Evolutionary conservation across 2,797 vertebrate genomes (phyloP).

Genomic region (Thunnus albacares): DNA sequence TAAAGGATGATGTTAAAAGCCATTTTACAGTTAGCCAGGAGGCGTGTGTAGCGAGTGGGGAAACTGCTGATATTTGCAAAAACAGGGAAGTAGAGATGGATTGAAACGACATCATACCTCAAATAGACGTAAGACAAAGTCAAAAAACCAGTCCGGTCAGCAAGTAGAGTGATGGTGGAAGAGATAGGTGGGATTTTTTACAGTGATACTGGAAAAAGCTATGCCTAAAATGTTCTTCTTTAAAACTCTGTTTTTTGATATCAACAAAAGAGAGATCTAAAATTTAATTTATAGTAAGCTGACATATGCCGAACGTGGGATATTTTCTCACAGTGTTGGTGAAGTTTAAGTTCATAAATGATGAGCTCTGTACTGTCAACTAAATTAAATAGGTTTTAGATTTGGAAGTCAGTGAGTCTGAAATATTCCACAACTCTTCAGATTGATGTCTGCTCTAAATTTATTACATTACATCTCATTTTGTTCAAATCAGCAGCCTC

Average conservation of each 20-base stretch:
- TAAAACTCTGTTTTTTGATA: too few relatives aligned
- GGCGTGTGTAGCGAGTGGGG: not conserved
- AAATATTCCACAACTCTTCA: not conserved
- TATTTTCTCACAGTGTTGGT: not conserved
- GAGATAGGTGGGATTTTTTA: not conserved
- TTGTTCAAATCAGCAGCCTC: not conserved
- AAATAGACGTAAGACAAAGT: conserved; percentile 19
- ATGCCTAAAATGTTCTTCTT: not conserved
- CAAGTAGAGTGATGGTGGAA: conserved; percentile 23
- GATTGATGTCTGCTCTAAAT: not conserved
- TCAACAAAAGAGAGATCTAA: too few relatives aligned
- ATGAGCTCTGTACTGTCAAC: not conserved
- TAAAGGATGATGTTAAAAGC: conserved; percentile 43
- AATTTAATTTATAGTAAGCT: not conserved
- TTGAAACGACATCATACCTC: conserved; percentile 24
- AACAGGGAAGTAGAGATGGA: conserved; percentile 20
- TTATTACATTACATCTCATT: not conserved
- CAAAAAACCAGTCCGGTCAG: conserved; percentile 44
- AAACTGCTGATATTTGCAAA: conserved; percentile 60
- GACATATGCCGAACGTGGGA: too few relatives aligned
- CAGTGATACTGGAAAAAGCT: not conserved
- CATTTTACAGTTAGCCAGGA: conserved; percentile 21
- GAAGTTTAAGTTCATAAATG: not conserved
- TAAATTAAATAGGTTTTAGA: not conserved
- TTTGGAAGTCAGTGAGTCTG: not conserved